These are phyloP conservation scores for Dolomedes plantarius DNA, from an alignment of 2,888 invertebrate genomes.

Conservation along the genomic window DNA sequence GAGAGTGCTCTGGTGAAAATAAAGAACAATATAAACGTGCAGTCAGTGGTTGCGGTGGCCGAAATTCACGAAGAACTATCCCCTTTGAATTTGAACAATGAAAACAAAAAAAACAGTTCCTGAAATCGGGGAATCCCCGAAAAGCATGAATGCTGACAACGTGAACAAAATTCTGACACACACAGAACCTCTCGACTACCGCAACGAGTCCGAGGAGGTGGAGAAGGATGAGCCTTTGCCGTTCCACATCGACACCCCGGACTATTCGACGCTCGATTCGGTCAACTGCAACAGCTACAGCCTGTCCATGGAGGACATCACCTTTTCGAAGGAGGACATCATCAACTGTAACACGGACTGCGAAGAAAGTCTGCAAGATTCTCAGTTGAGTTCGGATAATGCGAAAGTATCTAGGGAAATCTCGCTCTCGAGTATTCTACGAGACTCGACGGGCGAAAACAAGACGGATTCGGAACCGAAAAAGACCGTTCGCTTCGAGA, in stretches of 20 bases:
- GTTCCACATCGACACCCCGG: constrained; percentile 55
- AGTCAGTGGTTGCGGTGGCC: constrained; percentile 19
- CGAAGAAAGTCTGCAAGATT: neutral
- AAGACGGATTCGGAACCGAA: constrained; percentile 28
- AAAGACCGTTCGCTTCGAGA: constrained; percentile 50
- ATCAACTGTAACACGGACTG: neutral
- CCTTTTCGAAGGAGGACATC: neutral
- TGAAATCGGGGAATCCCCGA: too few relatives aligned
- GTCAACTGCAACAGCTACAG: constrained; percentile 7
- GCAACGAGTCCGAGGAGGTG: neutral
- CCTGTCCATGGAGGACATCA: neutral
- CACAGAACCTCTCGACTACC: neutral
- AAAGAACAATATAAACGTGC: neutral
- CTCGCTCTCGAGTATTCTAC: constrained; percentile 32
- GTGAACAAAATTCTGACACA: too few relatives aligned
- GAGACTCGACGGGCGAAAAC: constrained; percentile 18
- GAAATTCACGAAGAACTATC: constrained; percentile 33
- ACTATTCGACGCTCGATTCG: constrained; percentile 56
- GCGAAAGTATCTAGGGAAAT: neutral
- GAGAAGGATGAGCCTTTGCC: constrained; percentile 29
- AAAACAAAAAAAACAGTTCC: too few relatives aligned
- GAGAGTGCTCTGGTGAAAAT: neutral
- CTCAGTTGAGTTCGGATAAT: neutral
- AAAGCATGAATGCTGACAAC: too few relatives aligned
- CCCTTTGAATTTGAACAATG: neutral